Evolutionary conservation across 2,888 invertebrate genomes (phyloP), one percentile per base, ranked within the genome.

Genomic region (Callyntrura guangdongensis): DNA sequence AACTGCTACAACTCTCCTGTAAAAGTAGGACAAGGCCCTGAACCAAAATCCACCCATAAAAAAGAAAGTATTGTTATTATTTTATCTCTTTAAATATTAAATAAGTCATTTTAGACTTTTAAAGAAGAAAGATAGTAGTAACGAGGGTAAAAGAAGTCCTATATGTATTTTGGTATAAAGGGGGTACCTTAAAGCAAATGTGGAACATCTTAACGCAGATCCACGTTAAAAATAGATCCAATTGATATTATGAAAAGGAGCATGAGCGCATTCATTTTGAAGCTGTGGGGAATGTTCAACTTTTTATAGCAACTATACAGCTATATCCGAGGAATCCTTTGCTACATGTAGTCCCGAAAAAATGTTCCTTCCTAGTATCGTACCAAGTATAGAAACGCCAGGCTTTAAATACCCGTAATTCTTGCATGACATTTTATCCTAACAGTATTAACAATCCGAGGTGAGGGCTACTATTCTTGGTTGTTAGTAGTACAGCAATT

Each of bases 11-110:
- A 17, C 61, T n/a, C n/a, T 17, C 20, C 61, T 69, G 14, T 69
- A 14, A 81, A 81, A 81, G 79, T 81, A 72, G 84, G 84, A 56
- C 84, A 85, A 84, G 69, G 27, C 56, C 36, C 84, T 49, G 27
- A 53, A 25, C 47, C 27, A 69, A 36, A 85, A 72, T 83, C 27
- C 83, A 17, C 72, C 17, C 67, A 69, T 56, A 85, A 85, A 72
- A 72, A 14, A 11, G 64, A 64, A 9, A n/a, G 11, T 36, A 53
- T 27, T 69, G 36, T 36, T 36, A 36, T 36, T 36, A 36, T 36
- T 36, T 36, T 36, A 36, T 36, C 36, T 36, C 45, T 56, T 56
- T 85, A 85, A 85, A 85, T 85, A 85, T 85, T 85, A 56, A 47
- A 85, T 85, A 47, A 85, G 53, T 45, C 49, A 20, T 45, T 72